Percentiles rank a stretch among this genome's conserved stretches.
These are phyloP conservation scores for Suricata suricatta DNA, from an alignment of 2,113 vertebrate genomes.

Conservation along the genomic window DNA sequence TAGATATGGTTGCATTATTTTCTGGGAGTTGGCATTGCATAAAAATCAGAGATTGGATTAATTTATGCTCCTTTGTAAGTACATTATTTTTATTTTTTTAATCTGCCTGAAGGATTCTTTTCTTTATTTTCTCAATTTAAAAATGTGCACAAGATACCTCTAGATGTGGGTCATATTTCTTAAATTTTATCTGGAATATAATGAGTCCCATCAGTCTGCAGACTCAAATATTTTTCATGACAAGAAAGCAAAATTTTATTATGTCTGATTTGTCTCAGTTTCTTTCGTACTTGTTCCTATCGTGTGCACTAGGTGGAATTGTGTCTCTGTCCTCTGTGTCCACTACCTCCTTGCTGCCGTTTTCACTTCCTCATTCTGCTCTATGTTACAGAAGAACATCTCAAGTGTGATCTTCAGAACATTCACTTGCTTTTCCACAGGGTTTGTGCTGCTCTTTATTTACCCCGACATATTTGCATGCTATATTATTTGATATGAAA, in stretches of 20 bases:
- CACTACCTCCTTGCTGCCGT: not conserved
- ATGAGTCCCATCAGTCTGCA: not conserved
- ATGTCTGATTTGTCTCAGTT: not conserved
- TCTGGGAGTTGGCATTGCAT: not conserved
- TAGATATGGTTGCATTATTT: not conserved
- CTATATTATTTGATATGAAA: not conserved
- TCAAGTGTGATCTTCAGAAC: not conserved
- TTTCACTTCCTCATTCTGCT: not conserved
- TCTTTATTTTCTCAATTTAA: not conserved
- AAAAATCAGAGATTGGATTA: not conserved
- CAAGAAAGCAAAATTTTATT: not conserved
- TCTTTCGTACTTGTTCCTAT: not conserved
- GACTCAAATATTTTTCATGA: not conserved
- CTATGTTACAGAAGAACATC: not conserved
- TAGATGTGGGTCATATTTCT: not conserved
- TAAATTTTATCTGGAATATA: not conserved
- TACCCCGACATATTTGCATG: not conserved
- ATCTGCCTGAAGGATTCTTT: not conserved
- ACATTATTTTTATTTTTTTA: slow-evolving; percentile 2
- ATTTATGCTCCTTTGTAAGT: not conserved
- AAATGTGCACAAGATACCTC: not conserved
- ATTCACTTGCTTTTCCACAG: not conserved
- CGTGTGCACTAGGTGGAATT: not conserved
- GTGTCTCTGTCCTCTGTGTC: not conserved
- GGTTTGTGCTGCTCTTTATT: not conserved